Conservation (phyloP, 2,113 vertebrate genomes). For the Urocynchramus pylzowi region DNA sequence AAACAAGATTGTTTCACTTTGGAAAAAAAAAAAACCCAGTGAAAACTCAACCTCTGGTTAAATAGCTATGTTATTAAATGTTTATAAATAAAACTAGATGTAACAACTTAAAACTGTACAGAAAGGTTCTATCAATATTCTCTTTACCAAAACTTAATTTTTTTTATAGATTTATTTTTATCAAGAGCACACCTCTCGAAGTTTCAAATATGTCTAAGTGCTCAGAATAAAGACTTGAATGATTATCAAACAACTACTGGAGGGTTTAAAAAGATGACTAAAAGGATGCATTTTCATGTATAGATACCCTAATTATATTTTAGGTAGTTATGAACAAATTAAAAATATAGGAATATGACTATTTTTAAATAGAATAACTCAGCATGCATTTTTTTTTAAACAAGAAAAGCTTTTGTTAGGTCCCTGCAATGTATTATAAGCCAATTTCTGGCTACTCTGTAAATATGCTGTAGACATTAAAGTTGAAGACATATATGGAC, state of each 20-base stretch:
- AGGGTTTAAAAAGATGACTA: neutral
- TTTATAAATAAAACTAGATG: neutral
- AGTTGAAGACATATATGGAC: neutral
- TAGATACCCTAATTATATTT: neutral
- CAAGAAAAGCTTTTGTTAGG: neutral
- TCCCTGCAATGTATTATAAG: neutral
- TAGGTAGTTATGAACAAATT: neutral
- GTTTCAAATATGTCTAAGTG: neutral
- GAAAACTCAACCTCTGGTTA: neutral
- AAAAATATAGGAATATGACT: neutral
- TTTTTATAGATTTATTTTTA: neutral
- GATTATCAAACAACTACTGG: neutral
- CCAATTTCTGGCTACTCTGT: neutral
- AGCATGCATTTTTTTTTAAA: neutral
- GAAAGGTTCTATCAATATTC: neutral
- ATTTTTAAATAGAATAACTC: neutral
- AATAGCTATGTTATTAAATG: neutral
- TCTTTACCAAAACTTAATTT: neutral
- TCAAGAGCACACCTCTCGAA: neutral
- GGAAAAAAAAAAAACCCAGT: accelerated
- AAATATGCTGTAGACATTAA: neutral
- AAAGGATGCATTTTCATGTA: neutral
- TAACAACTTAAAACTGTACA: neutral
- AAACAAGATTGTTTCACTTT: neutral
- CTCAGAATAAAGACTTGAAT: neutral